Conservation (phyloP, 1,140 invertebrate genomes). For the Glossosoma conforme region DNA sequence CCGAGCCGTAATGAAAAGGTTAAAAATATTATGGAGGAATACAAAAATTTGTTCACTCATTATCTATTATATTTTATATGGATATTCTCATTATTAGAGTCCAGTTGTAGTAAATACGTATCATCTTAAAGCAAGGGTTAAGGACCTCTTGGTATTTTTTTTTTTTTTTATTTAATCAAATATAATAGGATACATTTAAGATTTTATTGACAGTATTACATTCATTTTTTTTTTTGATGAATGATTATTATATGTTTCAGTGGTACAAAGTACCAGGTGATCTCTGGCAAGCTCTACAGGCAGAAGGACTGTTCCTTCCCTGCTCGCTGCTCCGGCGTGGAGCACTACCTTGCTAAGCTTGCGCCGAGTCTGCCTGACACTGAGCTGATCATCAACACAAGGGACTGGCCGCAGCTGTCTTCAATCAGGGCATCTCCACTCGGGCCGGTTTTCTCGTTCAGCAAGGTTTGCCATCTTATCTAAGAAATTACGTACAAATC, state of each 20-base stretch:
- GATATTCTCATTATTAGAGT: too few species aligned
- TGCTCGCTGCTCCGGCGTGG: constrained; percentile 82
- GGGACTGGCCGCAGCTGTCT: constrained; percentile 88
- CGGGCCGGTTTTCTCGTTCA: constrained; percentile 88
- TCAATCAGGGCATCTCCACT: constrained; percentile 54
- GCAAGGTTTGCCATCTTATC: constrained; percentile 62
- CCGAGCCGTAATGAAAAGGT: too few species aligned
- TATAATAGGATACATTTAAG: too few species aligned
- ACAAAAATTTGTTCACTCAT: too few species aligned
- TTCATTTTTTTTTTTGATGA: too few species aligned
- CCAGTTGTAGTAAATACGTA: too few species aligned
- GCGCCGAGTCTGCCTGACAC: constrained; percentile 67
- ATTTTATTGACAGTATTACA: too few species aligned
- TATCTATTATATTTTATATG: too few species aligned
- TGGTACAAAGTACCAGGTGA: constrained; percentile 81
- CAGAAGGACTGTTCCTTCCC: constrained; percentile 88
- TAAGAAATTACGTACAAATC: neutral
- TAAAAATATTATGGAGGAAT: too few species aligned
- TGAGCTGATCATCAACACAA: constrained; percentile 84
- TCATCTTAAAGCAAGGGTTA: too few species aligned
- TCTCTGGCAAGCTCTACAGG: constrained; percentile 74
- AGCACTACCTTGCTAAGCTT: constrained; percentile 77
- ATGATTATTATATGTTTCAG: constrained; percentile 41
- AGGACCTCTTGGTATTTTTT: too few species aligned
- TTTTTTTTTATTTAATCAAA: too few species aligned